phyloP scores from a whole-genome alignment of 2,113 vertebrate species.

The Heloderma charlesbogerti region DNA sequence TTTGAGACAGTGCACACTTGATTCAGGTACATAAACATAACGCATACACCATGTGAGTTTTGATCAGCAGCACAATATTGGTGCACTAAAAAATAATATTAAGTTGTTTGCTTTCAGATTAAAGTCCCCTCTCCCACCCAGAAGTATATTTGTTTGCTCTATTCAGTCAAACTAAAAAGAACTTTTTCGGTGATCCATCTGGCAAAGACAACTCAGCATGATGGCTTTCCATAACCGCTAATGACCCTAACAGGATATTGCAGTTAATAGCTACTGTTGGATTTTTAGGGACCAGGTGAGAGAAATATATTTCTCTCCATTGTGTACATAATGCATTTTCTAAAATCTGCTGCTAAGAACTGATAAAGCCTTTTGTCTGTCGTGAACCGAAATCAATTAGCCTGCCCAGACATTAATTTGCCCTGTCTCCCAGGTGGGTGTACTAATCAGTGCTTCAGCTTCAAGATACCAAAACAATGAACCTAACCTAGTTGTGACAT shows the following conservation, averaged over 20 bases:
- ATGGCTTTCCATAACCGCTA: neutral
- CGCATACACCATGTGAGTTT: neutral
- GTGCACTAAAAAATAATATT: neutral
- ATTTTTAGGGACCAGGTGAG: neutral
- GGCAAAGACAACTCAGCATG: neutral
- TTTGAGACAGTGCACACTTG: neutral
- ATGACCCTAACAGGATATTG: neutral
- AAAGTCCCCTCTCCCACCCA: neutral
- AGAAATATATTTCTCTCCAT: neutral
- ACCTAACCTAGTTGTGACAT: neutral
- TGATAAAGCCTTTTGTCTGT: neutral
- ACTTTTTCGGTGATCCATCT: neutral
- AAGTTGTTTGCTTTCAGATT: neutral
- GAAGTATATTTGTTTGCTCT: neutral
- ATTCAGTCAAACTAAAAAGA: neutral
- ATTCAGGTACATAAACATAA: neutral
- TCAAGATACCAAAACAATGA: neutral
- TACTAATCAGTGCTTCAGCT: neutral
- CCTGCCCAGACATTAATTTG: neutral
- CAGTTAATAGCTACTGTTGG: neutral
- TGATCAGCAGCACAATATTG: neutral
- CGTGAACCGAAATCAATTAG: conserved; percentile 7
- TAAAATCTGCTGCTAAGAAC: neutral
- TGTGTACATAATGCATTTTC: neutral
- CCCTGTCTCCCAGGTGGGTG: conserved; percentile 1